Evolutionary conservation across 1,140 invertebrate species (phyloP), one percentile per base, ranked within the genome.

Genomic region (Drosophila mojavensis): DNA sequence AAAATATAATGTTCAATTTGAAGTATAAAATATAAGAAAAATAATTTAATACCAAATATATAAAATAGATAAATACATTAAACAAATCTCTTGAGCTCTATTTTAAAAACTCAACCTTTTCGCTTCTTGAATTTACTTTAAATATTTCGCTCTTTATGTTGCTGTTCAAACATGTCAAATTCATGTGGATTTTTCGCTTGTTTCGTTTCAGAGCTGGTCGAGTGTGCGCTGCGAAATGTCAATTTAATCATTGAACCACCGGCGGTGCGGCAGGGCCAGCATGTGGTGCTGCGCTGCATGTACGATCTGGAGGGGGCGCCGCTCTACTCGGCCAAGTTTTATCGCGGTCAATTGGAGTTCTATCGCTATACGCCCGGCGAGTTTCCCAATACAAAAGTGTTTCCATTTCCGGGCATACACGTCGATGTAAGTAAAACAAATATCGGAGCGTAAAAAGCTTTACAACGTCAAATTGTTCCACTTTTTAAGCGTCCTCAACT

Each of bases 271-370:
- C 93, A 94, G 63, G 96, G 95, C 13, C 94, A 95, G 17, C 94
- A 94, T 71, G 95, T 94, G 26, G 94, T 94, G 24, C 92, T 97
- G 41, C 93, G 94, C 17, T 97, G 96, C 92, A 93, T 94, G 72
- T 96, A 97, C 90, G 95, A 97, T 91, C 93, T 97, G 85, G 95
- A 96, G 81, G 94, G 94, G 0, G 94, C 94, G 10, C 94, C 94
- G 5, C 94, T 97, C 30, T 97, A 97, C 92, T 95, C 96, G 1
- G 93, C 96, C 51, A 96, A 96, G 93, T 96, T 96, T 95, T 96
- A 96, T 92, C 94, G 95, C 59, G 96, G 96, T n/a, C 94, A 93
- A 79, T 94, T 94, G 75, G 96, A 97, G 92, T 96, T 97, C 93
- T 97, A 96, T 92, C 94, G 96, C 69, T 96, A 94, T 83, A 95